phyloP scores from a whole-genome alignment of 2,888 invertebrate genomes.

The Apantesis nais region DNA sequence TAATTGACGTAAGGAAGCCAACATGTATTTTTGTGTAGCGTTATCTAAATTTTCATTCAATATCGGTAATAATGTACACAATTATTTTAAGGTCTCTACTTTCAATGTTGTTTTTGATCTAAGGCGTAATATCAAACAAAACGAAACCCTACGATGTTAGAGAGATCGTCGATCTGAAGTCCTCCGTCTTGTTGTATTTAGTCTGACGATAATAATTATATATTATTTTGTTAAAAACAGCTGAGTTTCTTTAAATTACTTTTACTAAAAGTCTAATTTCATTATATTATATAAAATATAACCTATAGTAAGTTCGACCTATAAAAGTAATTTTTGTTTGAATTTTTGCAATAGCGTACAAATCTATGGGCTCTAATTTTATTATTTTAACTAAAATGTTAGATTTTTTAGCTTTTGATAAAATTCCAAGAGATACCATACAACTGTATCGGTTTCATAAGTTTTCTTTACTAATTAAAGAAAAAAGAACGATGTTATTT shows the following conservation, averaged over 20 bases:
- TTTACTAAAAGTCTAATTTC: neutral
- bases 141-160: neutral
- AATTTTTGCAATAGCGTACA: neutral
- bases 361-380: neutral
- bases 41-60: constrained; percentile 1
- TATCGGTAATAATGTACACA: neutral
- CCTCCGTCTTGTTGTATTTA: neutral
- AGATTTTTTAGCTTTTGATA: neutral
- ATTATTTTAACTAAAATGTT: neutral
- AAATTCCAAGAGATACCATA: neutral
- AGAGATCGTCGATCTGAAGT: neutral
- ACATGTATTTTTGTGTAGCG: neutral
- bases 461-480: neutral
- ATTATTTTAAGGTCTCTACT: neutral
- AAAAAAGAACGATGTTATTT: neutral
- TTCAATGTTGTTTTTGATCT: neutral
- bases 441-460: neutral
- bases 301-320: neutral
- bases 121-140: neutral
- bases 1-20: constrained; percentile 7
- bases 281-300: too few species aligned
- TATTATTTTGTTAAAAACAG: neutral
- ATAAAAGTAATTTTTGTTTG: neutral
- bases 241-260: neutral
- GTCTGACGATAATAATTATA: neutral